These are phyloP conservation scores for Ginglymostoma cirratum DNA, from an alignment of 2,113 vertebrate species.

Conservation along the genomic window DNA sequence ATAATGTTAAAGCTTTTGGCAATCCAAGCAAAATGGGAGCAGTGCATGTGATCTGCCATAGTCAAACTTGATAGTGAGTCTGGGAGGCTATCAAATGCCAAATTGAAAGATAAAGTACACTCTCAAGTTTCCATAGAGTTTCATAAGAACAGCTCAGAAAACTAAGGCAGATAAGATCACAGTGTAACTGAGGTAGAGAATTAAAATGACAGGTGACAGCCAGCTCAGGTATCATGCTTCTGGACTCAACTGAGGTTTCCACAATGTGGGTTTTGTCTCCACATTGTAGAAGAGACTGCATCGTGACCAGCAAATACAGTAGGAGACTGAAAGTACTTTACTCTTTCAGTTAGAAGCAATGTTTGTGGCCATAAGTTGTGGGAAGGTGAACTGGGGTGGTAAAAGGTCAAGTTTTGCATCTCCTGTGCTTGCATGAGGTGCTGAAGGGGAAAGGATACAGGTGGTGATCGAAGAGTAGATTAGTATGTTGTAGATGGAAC, in stretches of 20 bases:
- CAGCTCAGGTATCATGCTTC: neutral
- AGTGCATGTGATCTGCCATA: neutral
- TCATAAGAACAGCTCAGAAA: neutral
- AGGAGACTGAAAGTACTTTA: too few relatives aligned
- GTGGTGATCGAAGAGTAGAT: neutral
- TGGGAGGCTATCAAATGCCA: neutral
- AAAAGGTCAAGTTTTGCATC: neutral
- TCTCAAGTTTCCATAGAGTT: neutral
- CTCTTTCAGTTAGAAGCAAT: neutral
- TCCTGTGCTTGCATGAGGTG: neutral
- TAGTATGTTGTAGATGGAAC: neutral
- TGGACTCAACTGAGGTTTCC: neutral
- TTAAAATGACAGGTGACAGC: neutral
- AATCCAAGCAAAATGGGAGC: neutral
- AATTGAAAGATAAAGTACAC: neutral
- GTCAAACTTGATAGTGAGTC: too few relatives aligned
- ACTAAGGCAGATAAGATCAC: neutral
- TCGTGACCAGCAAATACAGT: too few relatives aligned
- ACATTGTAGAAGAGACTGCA: neutral
- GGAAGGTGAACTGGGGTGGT: neutral
- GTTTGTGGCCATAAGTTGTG: neutral
- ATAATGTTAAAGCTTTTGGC: neutral
- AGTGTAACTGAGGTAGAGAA: neutral
- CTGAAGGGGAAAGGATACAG: too few relatives aligned
- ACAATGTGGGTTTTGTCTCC: neutral